phyloP scores from a whole-genome alignment of 2,888 invertebrate genomes.

The Carterocephalus palaemon region DNA sequence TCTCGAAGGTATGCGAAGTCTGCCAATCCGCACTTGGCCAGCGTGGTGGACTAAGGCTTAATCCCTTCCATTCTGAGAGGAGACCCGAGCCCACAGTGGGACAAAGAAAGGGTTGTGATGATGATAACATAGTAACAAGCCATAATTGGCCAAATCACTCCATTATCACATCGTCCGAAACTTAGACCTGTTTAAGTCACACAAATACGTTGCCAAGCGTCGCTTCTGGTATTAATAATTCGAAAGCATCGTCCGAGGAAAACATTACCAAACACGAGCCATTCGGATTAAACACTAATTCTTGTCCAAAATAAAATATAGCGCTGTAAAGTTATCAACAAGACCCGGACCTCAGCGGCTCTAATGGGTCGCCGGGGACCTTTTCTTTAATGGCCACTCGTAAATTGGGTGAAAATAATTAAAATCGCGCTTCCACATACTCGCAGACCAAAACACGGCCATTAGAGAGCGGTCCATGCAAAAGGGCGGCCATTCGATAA shows the following conservation, averaged over 20 bases:
- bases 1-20: too few relatives aligned
- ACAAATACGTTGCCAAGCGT: background rate
- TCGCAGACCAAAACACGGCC: slow-evolving; percentile 69
- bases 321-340: slow-evolving; percentile 73
- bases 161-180: too few relatives aligned
- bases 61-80: too few relatives aligned
- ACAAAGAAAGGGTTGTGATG: too few relatives aligned
- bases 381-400: slow-evolving; percentile 75
- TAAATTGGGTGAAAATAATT: slow-evolving; percentile 79
- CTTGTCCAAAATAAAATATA: slow-evolving; percentile 63
- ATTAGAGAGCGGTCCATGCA: slow-evolving; percentile 64
- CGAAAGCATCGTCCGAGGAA: slow-evolving; percentile 36
- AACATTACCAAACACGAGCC: slow-evolving; percentile 45
- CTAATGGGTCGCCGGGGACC: slow-evolving; percentile 71
- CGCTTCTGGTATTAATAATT: slow-evolving; percentile 12
- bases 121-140: too few relatives aligned
- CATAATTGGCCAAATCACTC: too few relatives aligned
- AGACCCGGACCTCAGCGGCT: slow-evolving; percentile 59
- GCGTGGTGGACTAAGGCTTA: too few relatives aligned
- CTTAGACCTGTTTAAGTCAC: too few relatives aligned
- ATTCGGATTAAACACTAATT: slow-evolving; percentile 64
- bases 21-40: too few relatives aligned
- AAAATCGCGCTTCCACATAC: slow-evolving; percentile 68
- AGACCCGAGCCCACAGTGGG: too few relatives aligned
- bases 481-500: slow-evolving; percentile 72